These are phyloP conservation scores for Solenodon paradoxus DNA, from an alignment of 2,113 vertebrate species.

Conservation along the genomic window DNA sequence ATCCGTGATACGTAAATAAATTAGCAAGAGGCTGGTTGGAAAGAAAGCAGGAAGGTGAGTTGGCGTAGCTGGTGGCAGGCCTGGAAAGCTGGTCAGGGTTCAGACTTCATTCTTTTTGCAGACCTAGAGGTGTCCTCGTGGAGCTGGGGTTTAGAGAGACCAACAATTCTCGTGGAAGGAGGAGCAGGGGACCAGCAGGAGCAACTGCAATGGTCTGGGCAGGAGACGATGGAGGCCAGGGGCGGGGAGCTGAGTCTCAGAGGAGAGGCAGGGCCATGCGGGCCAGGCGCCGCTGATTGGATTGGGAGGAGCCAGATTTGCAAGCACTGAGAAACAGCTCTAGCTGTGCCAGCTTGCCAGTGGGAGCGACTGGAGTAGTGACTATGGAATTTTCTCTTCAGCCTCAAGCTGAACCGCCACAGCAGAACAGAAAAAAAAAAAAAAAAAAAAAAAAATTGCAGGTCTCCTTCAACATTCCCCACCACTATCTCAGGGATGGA, in stretches of 20 bases:
- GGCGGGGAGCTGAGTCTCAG: not conserved
- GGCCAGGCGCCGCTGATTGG: not conserved
- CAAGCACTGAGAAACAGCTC: fast-evolving
- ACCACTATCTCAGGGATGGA: fast-evolving
- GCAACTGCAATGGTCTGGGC: not conserved
- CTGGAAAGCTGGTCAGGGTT: not conserved
- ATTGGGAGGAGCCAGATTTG: not conserved
- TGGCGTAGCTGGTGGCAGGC: not conserved
- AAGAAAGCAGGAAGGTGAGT: not conserved
- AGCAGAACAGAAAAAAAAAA: not conserved
- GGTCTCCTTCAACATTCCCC: not conserved
- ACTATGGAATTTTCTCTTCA: not conserved
- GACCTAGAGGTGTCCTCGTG: not conserved
- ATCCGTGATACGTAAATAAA: not conserved
- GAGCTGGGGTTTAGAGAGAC: not conserved
- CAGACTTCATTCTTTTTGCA: not conserved
- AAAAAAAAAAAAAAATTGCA: not conserved
- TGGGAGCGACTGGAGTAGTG: not conserved
- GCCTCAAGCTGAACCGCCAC: not conserved
- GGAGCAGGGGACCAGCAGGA: not conserved
- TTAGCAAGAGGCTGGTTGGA: not conserved
- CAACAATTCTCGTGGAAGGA: not conserved
- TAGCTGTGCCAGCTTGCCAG: fast-evolving
- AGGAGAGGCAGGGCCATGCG: not conserved
- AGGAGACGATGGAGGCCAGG: not conserved